Percentiles rank a stretch among this genome's conserved stretches.
Conservation (phyloP, 2,888 invertebrate genomes). For the Heteromurus nitidus region DNA sequence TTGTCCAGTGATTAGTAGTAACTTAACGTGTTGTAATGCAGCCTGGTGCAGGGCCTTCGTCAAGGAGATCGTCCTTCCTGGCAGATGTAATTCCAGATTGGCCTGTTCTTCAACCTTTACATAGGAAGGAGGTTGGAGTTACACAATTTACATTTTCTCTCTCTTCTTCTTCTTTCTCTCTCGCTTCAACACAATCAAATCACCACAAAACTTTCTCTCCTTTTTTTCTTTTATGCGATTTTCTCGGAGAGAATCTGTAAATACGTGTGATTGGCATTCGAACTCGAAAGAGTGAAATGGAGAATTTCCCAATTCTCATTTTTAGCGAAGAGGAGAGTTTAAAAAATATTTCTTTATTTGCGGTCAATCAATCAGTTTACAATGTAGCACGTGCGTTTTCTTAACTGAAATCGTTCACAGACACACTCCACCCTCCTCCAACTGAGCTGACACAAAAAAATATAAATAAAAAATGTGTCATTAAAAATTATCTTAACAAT, state of each 20-base stretch:
- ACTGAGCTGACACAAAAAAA: too few relatives aligned
- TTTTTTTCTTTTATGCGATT: constrained; percentile 11
- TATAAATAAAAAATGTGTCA: too few relatives aligned
- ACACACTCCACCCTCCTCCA: constrained; percentile 8
- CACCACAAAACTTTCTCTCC: too few relatives aligned
- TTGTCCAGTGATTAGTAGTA: background rate
- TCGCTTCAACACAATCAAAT: background rate
- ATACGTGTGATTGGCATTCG: background rate
- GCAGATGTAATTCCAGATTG: constrained; percentile 97
- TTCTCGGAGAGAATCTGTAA: constrained; percentile 11
- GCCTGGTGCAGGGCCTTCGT: constrained; percentile 76
- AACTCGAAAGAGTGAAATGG: constrained; percentile 1
- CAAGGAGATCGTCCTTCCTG: constrained; percentile 84
- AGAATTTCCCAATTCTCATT: too few relatives aligned
- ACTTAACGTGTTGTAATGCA: too few relatives aligned
- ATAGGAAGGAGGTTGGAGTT: constrained; percentile 88
- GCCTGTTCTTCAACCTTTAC: constrained; percentile 91
- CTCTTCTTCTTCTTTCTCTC: constrained; percentile 43
- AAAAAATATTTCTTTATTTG: too few relatives aligned
- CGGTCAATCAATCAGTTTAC: background rate
- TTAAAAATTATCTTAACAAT: too few relatives aligned
- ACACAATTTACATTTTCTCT: constrained; percentile 70
- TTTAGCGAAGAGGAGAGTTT: too few relatives aligned
- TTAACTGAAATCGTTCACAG: too few relatives aligned
- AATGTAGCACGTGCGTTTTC: background rate